Evolutionary conservation across 2,113 vertebrate genomes (phyloP).

Genomic region (Pygathrix nemaeus): DNA sequence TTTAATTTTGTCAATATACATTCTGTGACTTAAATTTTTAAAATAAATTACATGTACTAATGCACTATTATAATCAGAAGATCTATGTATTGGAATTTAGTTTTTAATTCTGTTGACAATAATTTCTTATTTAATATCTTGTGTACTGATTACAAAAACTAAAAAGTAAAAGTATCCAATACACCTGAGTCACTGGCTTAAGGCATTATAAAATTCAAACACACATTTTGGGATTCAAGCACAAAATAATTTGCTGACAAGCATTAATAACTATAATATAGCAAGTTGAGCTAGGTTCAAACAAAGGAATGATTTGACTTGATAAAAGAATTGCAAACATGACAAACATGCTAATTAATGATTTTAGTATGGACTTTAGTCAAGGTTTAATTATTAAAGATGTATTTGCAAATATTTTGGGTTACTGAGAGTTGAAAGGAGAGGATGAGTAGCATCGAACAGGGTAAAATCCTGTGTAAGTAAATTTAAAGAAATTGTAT

Average conservation of each 20-base stretch:
- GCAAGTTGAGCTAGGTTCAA: background rate
- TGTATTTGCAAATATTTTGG: background rate
- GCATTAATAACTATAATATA: background rate
- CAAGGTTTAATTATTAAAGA: slow-evolving; percentile 23
- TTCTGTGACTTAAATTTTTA: background rate
- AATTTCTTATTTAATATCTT: slow-evolving; percentile 17
- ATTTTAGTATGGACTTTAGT: background rate
- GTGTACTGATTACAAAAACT: background rate
- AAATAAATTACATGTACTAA: slow-evolving; percentile 5
- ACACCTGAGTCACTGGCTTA: background rate
- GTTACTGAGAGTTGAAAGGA: background rate
- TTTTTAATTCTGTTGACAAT: slow-evolving; percentile 34
- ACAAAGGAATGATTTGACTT: background rate
- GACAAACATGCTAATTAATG: background rate
- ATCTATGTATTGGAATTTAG: slow-evolving; percentile 33
- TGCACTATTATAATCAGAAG: background rate
- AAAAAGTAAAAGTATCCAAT: background rate
- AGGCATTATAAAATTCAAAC: background rate
- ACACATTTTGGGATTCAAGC: background rate
- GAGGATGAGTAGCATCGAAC: background rate
- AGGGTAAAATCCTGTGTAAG: background rate
- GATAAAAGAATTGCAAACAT: slow-evolving; percentile 5
- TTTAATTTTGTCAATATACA: background rate
- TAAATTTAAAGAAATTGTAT: slow-evolving; percentile 34
- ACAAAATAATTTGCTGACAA: slow-evolving; percentile 4